Percentiles rank a stretch among this genome's conserved stretches.
Conservation (phyloP, 1,140 invertebrate species). For the Globodera ellingtonae region DNA sequence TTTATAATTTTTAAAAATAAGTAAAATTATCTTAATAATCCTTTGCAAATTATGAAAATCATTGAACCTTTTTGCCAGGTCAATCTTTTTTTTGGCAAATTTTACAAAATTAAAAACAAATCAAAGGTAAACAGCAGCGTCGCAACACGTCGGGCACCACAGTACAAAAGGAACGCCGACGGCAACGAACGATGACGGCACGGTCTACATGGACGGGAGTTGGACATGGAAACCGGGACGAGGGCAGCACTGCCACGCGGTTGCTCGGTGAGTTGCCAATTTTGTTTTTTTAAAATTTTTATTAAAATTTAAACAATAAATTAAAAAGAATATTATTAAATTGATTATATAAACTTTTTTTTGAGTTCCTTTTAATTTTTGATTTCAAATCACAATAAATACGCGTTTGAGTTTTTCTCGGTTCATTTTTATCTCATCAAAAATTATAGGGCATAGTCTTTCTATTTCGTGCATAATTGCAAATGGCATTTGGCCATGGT, state of each 20-base stretch:
- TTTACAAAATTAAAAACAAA: neutral
- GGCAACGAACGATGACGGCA: too few relatives aligned
- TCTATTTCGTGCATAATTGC: too few relatives aligned
- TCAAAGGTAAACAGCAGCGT: neutral
- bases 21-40: too few relatives aligned
- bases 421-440: too few relatives aligned
- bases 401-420: too few relatives aligned
- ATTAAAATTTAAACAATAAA: neutral
- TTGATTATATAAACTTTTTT: neutral
- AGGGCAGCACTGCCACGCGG: constrained; percentile 22
- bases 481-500: too few relatives aligned
- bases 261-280: constrained; percentile 10
- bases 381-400: too few relatives aligned
- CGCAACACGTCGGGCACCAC: neutral
- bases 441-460: too few relatives aligned
- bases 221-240: neutral
- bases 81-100: neutral
- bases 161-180: neutral
- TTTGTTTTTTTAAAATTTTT: neutral
- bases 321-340: neutral
- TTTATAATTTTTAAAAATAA: too few relatives aligned
- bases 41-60: too few relatives aligned
- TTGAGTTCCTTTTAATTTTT: neutral
- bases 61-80: neutral
- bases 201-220: constrained; percentile 16